Conservation (phyloP, 1,140 invertebrate species). For the Asobara japonica region DNA sequence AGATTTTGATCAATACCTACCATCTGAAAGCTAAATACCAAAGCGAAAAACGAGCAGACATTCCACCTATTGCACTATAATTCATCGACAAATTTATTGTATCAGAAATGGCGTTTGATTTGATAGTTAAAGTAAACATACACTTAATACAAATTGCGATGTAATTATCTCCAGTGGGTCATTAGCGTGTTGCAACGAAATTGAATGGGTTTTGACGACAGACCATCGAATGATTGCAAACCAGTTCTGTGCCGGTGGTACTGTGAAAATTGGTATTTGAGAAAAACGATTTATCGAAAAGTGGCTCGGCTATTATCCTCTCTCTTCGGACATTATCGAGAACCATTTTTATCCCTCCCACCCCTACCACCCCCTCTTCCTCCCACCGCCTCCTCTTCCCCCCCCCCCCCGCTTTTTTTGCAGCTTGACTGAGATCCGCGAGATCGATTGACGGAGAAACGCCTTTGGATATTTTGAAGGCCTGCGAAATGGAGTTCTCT, state of each 20-base stretch:
- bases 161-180: slow-evolving; percentile 7
- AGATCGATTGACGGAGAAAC: slow-evolving; percentile 19
- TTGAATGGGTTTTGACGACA: slow-evolving; percentile 3
- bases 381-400: not conserved
- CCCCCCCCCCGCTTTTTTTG: too few species aligned
- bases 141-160: slow-evolving; percentile 1
- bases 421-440: too few species aligned
- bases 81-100: not conserved
- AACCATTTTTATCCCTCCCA: not conserved
- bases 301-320: not conserved
- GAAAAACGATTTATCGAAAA: not conserved
- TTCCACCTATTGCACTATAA: not conserved
- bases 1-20: too few species aligned
- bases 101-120: not conserved
- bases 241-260: slow-evolving; percentile 20
- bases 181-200: slow-evolving; percentile 8
- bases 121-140: slow-evolving; percentile 4
- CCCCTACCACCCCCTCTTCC: not conserved
- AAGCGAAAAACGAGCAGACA: not conserved
- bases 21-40: too few species aligned
- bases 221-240: slow-evolving; percentile 10
- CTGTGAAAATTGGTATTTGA: not conserved
- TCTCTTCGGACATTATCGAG: not conserved
- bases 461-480: slow-evolving; percentile 17
- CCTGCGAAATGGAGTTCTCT: not conserved